phyloP scores from a whole-genome alignment of 2,113 vertebrate genomes.

The Heterotilapia buettikoferi region DNA sequence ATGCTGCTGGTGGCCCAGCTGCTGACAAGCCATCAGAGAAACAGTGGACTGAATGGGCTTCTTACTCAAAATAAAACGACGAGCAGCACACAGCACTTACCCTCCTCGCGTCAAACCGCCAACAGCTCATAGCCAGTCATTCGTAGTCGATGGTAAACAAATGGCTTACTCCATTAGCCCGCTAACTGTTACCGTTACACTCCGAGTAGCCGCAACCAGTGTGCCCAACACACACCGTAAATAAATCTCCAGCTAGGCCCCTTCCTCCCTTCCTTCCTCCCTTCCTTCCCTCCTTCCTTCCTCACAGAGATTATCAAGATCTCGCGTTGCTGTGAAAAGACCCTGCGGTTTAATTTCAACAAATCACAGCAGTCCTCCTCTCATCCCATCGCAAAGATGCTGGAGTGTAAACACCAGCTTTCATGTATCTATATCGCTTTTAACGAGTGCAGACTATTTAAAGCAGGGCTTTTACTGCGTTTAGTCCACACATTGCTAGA shows the following conservation, averaged over 20 bases:
- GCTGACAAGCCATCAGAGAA: not conserved
- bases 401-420: not conserved
- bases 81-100: constrained; percentile 36
- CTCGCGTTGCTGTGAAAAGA: constrained; percentile 44
- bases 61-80: not conserved
- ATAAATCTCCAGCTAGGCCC: constrained; percentile 4
- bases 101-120: constrained; percentile 19
- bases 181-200: not conserved
- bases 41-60: not conserved
- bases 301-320: not conserved
- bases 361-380: constrained; percentile 41
- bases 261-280: not conserved
- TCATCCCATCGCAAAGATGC: not conserved
- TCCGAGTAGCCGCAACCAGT: not conserved
- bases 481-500: not conserved
- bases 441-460: not conserved
- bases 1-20: not conserved
- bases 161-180: not conserved
- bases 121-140: constrained; percentile 30
- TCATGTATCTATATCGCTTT: not conserved
- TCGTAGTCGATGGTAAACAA: not conserved
- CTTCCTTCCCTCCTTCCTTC: not conserved
- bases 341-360: not conserved
- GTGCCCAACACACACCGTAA: not conserved
- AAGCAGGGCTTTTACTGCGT: not conserved